Evolutionary conservation across 2,888 invertebrate species (phyloP).

Genomic region (Pasiphila rectangulata): DNA sequence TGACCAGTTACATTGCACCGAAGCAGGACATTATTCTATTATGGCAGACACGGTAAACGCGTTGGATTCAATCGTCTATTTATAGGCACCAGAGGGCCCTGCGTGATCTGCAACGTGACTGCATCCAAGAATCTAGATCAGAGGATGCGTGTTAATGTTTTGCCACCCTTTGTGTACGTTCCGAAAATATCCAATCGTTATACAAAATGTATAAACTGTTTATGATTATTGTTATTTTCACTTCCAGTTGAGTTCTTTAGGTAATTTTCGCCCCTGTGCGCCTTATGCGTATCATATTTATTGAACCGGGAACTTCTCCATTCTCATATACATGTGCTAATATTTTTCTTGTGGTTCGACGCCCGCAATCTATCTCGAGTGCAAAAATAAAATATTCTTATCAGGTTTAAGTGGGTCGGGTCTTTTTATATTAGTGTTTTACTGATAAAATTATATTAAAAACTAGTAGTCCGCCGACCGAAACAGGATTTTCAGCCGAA

Average conservation of each 20-base stretch:
- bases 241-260: too few species aligned
- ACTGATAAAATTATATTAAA: too few species aligned
- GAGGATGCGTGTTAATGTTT: slow-evolving; percentile 18
- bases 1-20: slow-evolving; percentile 29
- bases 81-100: slow-evolving; percentile 36
- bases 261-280: too few species aligned
- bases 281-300: too few species aligned
- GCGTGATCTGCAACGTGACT: slow-evolving; percentile 33
- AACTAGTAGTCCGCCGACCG: too few species aligned
- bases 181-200: not conserved
- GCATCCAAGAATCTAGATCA: slow-evolving; percentile 25
- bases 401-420: not conserved
- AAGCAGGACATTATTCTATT: slow-evolving; percentile 37
- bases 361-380: slow-evolving; percentile 10
- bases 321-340: not conserved
- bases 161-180: slow-evolving; percentile 8
- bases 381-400: slow-evolving; percentile 10
- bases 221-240: too few species aligned
- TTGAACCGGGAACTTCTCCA: too few species aligned
- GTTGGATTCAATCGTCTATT: slow-evolving; percentile 40
- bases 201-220: slow-evolving; percentile 2
- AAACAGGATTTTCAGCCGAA: too few species aligned
- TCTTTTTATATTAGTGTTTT: too few species aligned
- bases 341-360: slow-evolving; percentile 8
- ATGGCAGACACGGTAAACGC: slow-evolving; percentile 24